Conservation (phyloP, 2,888 invertebrate genomes). For the Petrophora chlorosata region DNA sequence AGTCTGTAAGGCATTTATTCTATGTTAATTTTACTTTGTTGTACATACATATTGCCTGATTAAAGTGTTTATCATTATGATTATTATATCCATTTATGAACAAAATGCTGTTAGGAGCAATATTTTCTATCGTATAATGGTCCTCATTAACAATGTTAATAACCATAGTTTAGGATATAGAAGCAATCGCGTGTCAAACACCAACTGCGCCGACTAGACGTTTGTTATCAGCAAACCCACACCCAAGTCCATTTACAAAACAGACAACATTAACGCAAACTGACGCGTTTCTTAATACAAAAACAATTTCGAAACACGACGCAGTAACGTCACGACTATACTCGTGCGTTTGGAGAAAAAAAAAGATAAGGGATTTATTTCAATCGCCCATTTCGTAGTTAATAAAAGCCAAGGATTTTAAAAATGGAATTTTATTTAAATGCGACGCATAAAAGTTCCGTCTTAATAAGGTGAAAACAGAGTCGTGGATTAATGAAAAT, state of each 20-base stretch:
- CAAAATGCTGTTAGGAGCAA: not conserved
- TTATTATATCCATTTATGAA: too few relatives aligned
- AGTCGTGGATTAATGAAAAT: slow-evolving; percentile 32
- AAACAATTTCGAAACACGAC: slow-evolving; percentile 40
- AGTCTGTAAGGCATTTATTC: too few relatives aligned
- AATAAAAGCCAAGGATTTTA: slow-evolving; percentile 49
- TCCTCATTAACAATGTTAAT: slow-evolving; percentile 23
- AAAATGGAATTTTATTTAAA: slow-evolving; percentile 50
- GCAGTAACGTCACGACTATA: slow-evolving; percentile 34
- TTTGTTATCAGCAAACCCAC: slow-evolving; percentile 31
- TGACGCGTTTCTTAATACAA: slow-evolving; percentile 44
- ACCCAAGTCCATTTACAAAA: slow-evolving; percentile 31
- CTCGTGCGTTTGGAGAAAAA: slow-evolving; percentile 49
- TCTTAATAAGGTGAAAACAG: slow-evolving; percentile 33
- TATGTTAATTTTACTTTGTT: too few relatives aligned
- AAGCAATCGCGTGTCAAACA: slow-evolving; percentile 35
- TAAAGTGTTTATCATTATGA: too few relatives aligned
- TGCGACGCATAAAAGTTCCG: slow-evolving; percentile 34
- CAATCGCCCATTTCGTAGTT: slow-evolving; percentile 54
- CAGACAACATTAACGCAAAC: slow-evolving; percentile 38
- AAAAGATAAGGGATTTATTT: slow-evolving; percentile 57
- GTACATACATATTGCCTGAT: too few relatives aligned
- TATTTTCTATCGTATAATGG: slow-evolving; percentile 3
- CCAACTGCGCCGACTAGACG: slow-evolving; percentile 30
- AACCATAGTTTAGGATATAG: slow-evolving; percentile 26